Base-by-base conservation (phyloP, 2,113 vertebrate genomes). In the Oxyura jamaicensis region DNA sequence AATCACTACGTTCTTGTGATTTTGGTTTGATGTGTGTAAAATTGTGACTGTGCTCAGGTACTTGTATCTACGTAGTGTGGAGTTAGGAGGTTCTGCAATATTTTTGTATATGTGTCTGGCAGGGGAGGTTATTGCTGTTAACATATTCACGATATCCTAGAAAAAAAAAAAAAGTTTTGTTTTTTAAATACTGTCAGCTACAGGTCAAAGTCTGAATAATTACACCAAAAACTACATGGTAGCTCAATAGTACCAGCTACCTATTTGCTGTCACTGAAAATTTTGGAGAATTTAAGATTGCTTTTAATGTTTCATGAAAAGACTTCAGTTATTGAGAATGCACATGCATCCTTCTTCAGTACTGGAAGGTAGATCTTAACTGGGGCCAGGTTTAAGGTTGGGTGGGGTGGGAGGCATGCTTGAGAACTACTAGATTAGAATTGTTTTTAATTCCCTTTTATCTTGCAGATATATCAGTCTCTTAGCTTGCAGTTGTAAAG, bases 21-120 rank as follows among this genome's bases (percentile, higher is more conserved):
- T 88, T 81, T 94, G 78, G 87, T 96, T 93, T 91, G 63, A 79
- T 8, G 3, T 86, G 72, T 95, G 50, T 93, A 84, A 95, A 71
- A 74, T 44, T 66, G 44, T 58, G 67, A 69, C 50, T 68, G 33
- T 85, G 88, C 68, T 90, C 71, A 55, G 29, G 36, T 93, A 35
- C 66, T 22, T 60, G 0, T 76, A 28, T 72, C 3, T 13, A 48
- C 33, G 13, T 4, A 73, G 41, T n/a, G 23, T 86, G 52, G 83
- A 46, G 55, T 46, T 86, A 66, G 83, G 91, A 71, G 41, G 29
- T 78, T 92, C 68, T 83, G 28, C 65, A 23, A 4, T 74, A 26
- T 53, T 41, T 65, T 55, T 72, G 11, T 8, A 4, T 52, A 18
- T 66, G 35, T 59, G 75, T 28, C 62, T 88, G 69, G 31, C 41